Conservation (phyloP, 2,113 vertebrate genomes). For the Albula goreensis region DNA sequence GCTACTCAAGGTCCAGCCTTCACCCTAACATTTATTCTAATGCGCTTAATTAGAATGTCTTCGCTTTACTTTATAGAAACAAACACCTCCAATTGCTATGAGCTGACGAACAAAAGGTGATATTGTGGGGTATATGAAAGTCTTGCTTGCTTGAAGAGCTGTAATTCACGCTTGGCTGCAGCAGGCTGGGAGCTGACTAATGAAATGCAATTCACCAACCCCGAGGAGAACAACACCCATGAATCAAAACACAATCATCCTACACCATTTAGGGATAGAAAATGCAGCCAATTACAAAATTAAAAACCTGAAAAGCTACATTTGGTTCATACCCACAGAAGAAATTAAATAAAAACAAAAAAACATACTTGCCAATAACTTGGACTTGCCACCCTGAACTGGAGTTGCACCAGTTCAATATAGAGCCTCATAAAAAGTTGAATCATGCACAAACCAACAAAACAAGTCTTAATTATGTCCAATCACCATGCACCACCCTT, state of each 20-base stretch:
- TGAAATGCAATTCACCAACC: neutral
- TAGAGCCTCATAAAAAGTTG: neutral
- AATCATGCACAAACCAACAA: neutral
- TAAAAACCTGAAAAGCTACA: neutral
- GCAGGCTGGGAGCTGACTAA: neutral
- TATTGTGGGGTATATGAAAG: neutral
- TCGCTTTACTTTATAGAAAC: neutral
- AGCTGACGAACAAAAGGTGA: neutral
- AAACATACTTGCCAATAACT: neutral
- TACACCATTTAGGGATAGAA: neutral
- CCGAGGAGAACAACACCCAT: neutral
- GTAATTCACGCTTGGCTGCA: neutral
- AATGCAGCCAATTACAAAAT: neutral
- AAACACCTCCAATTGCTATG: neutral
- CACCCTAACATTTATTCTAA: neutral
- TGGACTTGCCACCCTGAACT: neutral
- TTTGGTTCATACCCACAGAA: neutral
- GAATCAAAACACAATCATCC: neutral
- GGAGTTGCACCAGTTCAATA: neutral
- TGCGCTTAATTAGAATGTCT: neutral
- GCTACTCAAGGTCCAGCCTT: neutral
- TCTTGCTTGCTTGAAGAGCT: neutral
- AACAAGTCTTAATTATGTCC: neutral
- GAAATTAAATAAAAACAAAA: neutral
- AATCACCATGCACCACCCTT: neutral